Evolutionary conservation across 2,113 vertebrate species (phyloP).

Genomic region (Australoheros scitulus): DNA sequence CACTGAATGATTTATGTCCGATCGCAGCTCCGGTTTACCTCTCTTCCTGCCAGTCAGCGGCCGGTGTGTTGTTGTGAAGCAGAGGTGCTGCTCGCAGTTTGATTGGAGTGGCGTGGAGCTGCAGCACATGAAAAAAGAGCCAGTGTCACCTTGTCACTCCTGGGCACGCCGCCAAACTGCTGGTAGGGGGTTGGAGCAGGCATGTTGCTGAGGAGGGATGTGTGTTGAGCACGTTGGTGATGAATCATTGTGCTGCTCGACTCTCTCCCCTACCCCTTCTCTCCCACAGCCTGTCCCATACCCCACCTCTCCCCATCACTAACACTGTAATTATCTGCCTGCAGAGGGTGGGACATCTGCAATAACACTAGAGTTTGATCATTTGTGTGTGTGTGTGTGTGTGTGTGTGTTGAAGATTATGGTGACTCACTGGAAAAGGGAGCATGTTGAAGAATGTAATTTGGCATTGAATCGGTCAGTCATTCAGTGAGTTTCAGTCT

Average conservation of each 20-base stretch:
- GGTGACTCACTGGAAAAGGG: conserved; percentile 33
- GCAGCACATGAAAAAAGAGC: conserved; percentile 65
- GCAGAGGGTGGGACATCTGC: conserved; percentile 73
- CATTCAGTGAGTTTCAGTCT: background rate
- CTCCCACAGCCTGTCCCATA: conserved; percentile 42
- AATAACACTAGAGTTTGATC: conserved; percentile 63
- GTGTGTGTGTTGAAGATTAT: conserved; percentile 39
- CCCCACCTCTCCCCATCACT: conserved; percentile 70
- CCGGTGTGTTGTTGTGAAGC: conserved; percentile 59
- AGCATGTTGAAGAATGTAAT: conserved; percentile 16
- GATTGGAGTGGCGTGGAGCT: conserved; percentile 68
- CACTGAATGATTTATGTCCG: conserved; percentile 74
- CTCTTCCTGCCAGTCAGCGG: conserved; percentile 63
- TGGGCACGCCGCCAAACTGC: conserved; percentile 72
- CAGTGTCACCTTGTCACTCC: conserved; percentile 80
- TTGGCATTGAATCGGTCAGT: conserved; percentile 23
- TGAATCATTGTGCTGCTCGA: conserved; percentile 71
- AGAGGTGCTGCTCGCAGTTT: conserved; percentile 58
- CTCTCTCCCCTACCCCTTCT: conserved; percentile 13
- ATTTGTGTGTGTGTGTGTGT: conserved; percentile 45
- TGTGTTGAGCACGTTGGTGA: conserved; percentile 62
- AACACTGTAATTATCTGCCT: conserved; percentile 77
- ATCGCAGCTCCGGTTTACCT: conserved; percentile 51
- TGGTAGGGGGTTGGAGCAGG: conserved; percentile 63
- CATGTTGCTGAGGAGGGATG: conserved; percentile 59